Evolutionary conservation across 92 coral and sea anemone genomes (phyloP).

Genomic region (Palythoa heliodiscus): DNA sequence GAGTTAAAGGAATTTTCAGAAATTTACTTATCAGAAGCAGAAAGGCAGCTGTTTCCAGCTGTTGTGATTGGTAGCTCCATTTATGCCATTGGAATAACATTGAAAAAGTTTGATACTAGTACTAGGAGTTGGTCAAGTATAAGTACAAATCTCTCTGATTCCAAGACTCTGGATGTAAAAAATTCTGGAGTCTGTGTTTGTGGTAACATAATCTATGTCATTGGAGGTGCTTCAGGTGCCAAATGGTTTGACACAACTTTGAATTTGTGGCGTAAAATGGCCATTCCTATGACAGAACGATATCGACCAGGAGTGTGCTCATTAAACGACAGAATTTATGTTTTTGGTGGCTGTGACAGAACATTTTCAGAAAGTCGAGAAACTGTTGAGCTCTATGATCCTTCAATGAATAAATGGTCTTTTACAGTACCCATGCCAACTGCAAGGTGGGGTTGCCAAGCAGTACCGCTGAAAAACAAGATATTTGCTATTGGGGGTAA

Average conservation of each 20-base stretch:
- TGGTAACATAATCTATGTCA: constrained; percentile 44
- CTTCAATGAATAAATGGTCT: constrained; percentile 37
- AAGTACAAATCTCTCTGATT: neutral
- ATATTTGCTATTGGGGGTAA: constrained; percentile 75
- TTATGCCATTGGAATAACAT: constrained; percentile 42
- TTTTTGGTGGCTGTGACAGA: constrained; percentile 64
- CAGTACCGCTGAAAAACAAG: constrained; percentile 38
- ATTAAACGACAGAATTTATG: constrained; percentile 48
- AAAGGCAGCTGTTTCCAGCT: constrained; percentile 13
- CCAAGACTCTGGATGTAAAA: constrained; percentile 10
- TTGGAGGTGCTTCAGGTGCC: constrained; percentile 58
- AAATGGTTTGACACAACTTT: constrained; percentile 36
- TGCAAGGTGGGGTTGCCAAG: constrained; percentile 64
- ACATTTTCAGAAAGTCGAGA: constrained; percentile 44
- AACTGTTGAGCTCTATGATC: constrained; percentile 47
- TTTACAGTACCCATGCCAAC: constrained; percentile 43
- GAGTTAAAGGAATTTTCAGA: constrained; percentile 38
- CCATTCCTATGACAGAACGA: constrained; percentile 34
- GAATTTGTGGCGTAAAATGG: constrained; percentile 40
- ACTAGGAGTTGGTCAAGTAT: constrained; percentile 44
- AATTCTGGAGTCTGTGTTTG: constrained; percentile 40
- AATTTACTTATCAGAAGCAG: constrained; percentile 45
- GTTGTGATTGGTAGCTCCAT: constrained; percentile 24
- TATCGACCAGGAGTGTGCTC: constrained; percentile 67
- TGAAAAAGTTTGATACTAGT: constrained; percentile 45